Evolutionary conservation across 2,113 vertebrate genomes (phyloP).

Genomic region (Emydura subglobosa): DNA sequence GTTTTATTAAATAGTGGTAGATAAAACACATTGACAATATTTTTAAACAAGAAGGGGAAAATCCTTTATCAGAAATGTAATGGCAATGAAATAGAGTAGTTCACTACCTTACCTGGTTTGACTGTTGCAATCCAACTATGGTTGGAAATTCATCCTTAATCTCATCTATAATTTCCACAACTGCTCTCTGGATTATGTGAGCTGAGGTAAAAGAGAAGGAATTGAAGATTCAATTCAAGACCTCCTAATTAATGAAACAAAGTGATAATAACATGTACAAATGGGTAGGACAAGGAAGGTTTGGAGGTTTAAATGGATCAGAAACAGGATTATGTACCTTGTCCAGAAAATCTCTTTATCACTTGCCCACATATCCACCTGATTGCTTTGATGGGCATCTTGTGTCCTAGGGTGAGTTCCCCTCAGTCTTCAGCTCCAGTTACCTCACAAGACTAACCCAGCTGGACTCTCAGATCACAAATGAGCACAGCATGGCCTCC

Average conservation of each 20-base stretch:
- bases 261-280: not conserved
- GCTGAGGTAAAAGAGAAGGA: constrained; percentile 47
- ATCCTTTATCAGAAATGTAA: not conserved
- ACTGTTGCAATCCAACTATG: constrained; percentile 54
- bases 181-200: constrained; percentile 59
- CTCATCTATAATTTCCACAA: constrained; percentile 69
- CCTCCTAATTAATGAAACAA: not conserved
- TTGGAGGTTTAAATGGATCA: not conserved
- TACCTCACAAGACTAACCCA: not conserved
- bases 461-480: not conserved
- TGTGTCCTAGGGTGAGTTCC: not conserved
- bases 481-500: not conserved
- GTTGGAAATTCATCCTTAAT: constrained; percentile 69
- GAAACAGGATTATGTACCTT: constrained; percentile 40
- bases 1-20: not conserved
- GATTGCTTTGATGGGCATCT: constrained; percentile 48
- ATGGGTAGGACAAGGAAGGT: not conserved
- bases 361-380: constrained; percentile 66
- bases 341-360: constrained; percentile 65
- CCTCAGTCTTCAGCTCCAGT: not conserved
- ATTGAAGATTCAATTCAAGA: not conserved
- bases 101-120: constrained; percentile 48
- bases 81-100: not conserved
- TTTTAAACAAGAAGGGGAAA: not conserved
- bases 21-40: not conserved